Conservation (phyloP, 2,888 invertebrate species). For the Sinhomidia bicolor region DNA sequence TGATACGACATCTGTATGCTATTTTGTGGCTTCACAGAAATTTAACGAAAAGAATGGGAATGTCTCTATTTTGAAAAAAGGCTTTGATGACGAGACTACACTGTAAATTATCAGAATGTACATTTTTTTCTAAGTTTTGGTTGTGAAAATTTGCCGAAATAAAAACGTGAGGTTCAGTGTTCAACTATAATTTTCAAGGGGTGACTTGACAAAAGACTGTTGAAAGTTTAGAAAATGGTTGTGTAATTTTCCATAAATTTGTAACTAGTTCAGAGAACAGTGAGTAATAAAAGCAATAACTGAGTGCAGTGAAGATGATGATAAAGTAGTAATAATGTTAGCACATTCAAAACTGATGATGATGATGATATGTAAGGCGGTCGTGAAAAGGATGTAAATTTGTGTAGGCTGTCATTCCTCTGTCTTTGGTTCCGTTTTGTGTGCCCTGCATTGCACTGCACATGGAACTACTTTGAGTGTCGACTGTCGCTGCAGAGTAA, state of each 20-base stretch:
- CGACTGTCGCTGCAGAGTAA: conserved; percentile 28
- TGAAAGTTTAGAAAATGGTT: no score
- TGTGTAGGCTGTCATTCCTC: conserved; percentile 1
- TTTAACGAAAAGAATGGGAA: background rate
- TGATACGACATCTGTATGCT: background rate
- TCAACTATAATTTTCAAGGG: no score
- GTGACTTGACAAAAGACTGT: no score
- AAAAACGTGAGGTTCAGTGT: no score
- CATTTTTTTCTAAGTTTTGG: no score
- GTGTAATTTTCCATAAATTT: no score
- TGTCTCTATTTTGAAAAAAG: background rate
- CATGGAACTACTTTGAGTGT: background rate
- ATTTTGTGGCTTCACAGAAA: background rate
- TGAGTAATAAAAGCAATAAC: conserved; percentile 22
- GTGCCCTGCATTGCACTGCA: background rate
- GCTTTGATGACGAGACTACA: no score
- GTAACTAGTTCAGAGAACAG: no score
- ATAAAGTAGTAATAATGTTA: background rate
- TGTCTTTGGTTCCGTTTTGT: conserved; percentile 2
- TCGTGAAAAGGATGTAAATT: conserved; percentile 62
- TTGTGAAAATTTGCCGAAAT: no score
- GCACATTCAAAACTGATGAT: background rate
- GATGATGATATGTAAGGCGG: conserved; percentile 56
- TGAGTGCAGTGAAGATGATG: background rate
- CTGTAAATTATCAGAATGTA: no score